Evolutionary conservation across 2,888 invertebrate genomes (phyloP).

Genomic region (Cremastinae sp.): DNA sequence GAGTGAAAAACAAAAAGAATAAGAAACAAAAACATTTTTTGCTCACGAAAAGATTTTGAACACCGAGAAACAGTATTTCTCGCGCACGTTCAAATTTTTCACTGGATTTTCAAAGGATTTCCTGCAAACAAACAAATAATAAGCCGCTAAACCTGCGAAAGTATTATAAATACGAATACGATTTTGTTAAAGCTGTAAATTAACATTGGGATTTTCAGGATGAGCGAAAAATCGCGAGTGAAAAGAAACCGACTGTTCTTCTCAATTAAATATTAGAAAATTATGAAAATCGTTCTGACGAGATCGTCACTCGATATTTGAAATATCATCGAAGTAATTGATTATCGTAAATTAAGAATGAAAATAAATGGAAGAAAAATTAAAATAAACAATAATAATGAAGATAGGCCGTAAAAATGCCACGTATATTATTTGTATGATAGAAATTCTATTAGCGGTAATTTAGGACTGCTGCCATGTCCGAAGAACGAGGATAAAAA

Average conservation of each 20-base stretch:
- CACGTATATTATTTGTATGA: slow-evolving; percentile 37
- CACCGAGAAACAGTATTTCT: not conserved
- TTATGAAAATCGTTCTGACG: slow-evolving; percentile 14
- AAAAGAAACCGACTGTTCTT: slow-evolving; percentile 5
- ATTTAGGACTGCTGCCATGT: slow-evolving; percentile 41
- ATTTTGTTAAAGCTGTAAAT: no score
- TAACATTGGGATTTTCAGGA: no score
- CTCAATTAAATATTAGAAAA: slow-evolving; percentile 22
- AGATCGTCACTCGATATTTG: not conserved
- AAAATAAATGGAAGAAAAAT: slow-evolving; percentile 8
- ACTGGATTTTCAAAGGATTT: not conserved
- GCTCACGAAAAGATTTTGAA: no score
- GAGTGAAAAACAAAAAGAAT: not conserved
- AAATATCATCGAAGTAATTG: slow-evolving; percentile 32
- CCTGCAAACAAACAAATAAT: not conserved
- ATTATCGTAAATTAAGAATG: slow-evolving; percentile 14
- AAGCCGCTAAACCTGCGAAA: slow-evolving; percentile 57
- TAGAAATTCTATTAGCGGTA: slow-evolving; percentile 43
- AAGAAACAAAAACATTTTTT: not conserved
- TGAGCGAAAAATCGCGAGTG: no score
- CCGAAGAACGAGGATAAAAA: slow-evolving; percentile 28
- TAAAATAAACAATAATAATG: slow-evolving; percentile 4
- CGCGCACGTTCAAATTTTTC: not conserved
- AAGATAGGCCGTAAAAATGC: slow-evolving; percentile 37
- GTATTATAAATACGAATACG: slow-evolving; percentile 51